Evolutionary conservation across 1,140 invertebrate genomes (phyloP).

Genomic region (Pseudoatta argentina): DNA sequence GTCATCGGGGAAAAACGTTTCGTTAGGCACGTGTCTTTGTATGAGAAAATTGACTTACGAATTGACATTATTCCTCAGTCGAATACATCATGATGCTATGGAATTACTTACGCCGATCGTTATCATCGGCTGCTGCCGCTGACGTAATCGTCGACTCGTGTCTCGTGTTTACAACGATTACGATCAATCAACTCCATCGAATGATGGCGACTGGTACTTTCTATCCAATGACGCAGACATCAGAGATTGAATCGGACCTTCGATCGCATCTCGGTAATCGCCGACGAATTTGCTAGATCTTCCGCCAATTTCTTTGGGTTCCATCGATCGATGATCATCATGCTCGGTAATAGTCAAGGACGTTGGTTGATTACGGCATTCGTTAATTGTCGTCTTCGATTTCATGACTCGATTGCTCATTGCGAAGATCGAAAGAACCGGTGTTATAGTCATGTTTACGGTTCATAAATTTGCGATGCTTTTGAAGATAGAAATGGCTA

Average conservation of each 20-base stretch:
- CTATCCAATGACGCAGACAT: slow-evolving; percentile 50
- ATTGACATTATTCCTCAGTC: slow-evolving; percentile 13
- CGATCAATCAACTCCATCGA: slow-evolving; percentile 52
- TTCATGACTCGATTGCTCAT: slow-evolving; percentile 48
- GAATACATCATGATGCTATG: slow-evolving; percentile 16
- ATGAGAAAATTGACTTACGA: slow-evolving; percentile 26
- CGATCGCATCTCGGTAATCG: slow-evolving; percentile 44
- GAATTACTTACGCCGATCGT: slow-evolving; percentile 68
- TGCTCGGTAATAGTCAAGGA: slow-evolving; percentile 33
- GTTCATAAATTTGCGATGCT: slow-evolving; percentile 38
- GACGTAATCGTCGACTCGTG: slow-evolving; percentile 66
- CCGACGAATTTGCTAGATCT: slow-evolving; percentile 25
- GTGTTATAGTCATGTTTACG: slow-evolving; percentile 40
- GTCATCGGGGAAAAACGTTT: background rate
- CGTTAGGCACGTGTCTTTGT: background rate
- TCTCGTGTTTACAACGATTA: slow-evolving; percentile 57
- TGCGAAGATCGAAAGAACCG: slow-evolving; percentile 30
- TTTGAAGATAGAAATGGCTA: background rate
- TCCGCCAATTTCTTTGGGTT: slow-evolving; percentile 13
- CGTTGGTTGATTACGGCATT: slow-evolving; percentile 40
- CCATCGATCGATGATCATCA: slow-evolving; percentile 17
- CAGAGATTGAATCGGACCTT: slow-evolving; percentile 20
- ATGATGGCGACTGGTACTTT: slow-evolving; percentile 55
- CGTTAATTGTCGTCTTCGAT: slow-evolving; percentile 44
- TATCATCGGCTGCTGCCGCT: slow-evolving; percentile 63